Evolutionary conservation across 2,888 invertebrate species (phyloP).

Genomic region (Scaptomyza caliginosa): DNA sequence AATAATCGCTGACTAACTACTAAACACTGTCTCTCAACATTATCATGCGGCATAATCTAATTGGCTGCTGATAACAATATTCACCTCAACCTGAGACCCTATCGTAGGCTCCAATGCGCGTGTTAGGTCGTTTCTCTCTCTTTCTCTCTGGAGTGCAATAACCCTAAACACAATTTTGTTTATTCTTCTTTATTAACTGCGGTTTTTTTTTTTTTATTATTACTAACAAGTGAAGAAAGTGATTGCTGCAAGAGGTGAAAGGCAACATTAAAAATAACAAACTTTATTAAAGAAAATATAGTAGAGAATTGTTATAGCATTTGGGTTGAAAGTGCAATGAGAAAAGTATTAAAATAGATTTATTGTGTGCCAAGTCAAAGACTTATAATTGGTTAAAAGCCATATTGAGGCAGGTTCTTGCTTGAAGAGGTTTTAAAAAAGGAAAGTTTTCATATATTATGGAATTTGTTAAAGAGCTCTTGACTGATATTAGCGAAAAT

Average conservation of each 20-base stretch:
- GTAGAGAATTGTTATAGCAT: slow-evolving; percentile 52
- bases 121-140: too few relatives aligned
- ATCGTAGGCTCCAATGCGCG: not conserved
- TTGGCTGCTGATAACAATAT: slow-evolving; percentile 11
- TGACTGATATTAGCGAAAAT: not conserved
- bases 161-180: slow-evolving; percentile 48
- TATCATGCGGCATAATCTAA: slow-evolving; percentile 32
- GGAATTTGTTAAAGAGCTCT: not conserved
- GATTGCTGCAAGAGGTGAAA: slow-evolving; percentile 40
- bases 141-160: slow-evolving; percentile 57
- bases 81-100: not conserved
- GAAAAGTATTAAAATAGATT: slow-evolving; percentile 18
- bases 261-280: slow-evolving; percentile 32
- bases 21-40: slow-evolving; percentile 12
- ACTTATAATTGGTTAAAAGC: slow-evolving; percentile 44
- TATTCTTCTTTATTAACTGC: slow-evolving; percentile 2
- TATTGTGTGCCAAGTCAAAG: slow-evolving; percentile 14
- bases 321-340: slow-evolving; percentile 66
- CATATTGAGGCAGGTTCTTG: not conserved
- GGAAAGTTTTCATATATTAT: too few relatives aligned
- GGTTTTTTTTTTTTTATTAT: slow-evolving; percentile 10
- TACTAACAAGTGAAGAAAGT: slow-evolving; percentile 52
- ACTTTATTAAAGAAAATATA: slow-evolving; percentile 11
- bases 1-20: slow-evolving; percentile 29
- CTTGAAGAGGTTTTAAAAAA: too few relatives aligned